Base-by-base conservation (phyloP, 2,888 invertebrate genomes). In the Protonemura montana region DNA sequence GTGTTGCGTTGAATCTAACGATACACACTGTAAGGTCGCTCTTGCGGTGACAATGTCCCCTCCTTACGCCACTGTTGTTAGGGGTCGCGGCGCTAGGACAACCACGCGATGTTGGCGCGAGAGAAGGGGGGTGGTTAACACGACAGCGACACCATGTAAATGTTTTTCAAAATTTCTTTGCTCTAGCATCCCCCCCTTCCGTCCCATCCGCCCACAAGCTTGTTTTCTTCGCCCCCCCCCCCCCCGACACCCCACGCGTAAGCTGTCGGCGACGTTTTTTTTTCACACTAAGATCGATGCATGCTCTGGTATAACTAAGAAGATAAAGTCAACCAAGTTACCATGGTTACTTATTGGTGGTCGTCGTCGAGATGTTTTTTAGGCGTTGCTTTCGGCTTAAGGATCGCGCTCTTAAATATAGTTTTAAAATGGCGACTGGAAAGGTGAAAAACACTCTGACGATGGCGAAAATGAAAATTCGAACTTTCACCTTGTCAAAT, bases 151-250 rank as follows among this genome's bases (percentile, higher is more conserved):
- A 87, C 86, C 86, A 87, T 87, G 87, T 87, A 87, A 87, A 87
- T 87, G 86, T 87, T 87, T 87, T 87, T 87, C 86, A 85, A 87
- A 82, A 82, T 87, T 85, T 86, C 82, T 85, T 76, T 76, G 25
- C 16, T n/a, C 59, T 6, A 10, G 78, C 26, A 7, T 27, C 59
- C 59, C 59, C 7, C 21, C 59, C 13, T 16, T 1, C 59, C 16
- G 59, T 21, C 59, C 13, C 59, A 35, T n/a, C n/a, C 35, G 10
- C 59, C 59, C 21, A 21, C 59, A 21, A 21, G 13, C 59, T 59
- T 59, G 59, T 59, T 59, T 59, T 59, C 59, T 59, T 59, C 59
- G 76, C 25, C 30, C n/a, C 30, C 21, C 30, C 30, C 30, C 78
- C 21, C 85, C 35, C 81, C 26, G 41, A 5, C 26, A 26, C 59